These are phyloP conservation scores for Thera britannica DNA, from an alignment of 2,888 invertebrate species.

Conservation along the genomic window DNA sequence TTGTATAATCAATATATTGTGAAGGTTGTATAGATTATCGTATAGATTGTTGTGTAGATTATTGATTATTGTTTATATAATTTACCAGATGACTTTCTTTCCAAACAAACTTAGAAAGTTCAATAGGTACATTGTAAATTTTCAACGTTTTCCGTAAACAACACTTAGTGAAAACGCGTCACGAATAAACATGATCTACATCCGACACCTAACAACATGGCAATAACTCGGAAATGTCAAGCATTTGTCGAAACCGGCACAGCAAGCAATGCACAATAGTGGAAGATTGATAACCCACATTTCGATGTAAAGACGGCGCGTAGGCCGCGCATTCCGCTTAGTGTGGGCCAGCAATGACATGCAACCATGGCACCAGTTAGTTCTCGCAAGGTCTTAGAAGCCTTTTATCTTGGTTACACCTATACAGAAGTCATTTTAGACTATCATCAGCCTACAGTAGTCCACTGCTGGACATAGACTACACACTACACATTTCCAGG, in stretches of 20 bases:
- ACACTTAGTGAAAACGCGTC: slow-evolving; percentile 12
- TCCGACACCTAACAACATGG: slow-evolving; percentile 36
- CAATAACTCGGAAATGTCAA: slow-evolving; percentile 43
- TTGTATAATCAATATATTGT: no score
- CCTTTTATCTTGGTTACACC: no score
- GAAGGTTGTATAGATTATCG: no score
- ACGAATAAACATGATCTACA: slow-evolving; percentile 22
- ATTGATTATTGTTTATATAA: no score
- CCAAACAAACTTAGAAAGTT: no score
- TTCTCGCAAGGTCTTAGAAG: not conserved
- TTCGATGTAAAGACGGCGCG: slow-evolving; percentile 49
- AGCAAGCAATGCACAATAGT: slow-evolving; percentile 42
- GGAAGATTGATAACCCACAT: slow-evolving; percentile 55
- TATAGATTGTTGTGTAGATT: no score
- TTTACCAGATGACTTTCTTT: no score
- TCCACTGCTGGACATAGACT: no score
- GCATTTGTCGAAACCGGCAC: slow-evolving; percentile 41
- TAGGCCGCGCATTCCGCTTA: slow-evolving; percentile 70
- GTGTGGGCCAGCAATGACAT: slow-evolving; percentile 68
- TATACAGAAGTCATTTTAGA: no score
- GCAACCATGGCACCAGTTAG: slow-evolving; percentile 36
- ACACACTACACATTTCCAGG: no score
- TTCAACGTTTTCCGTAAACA: slow-evolving; percentile 11
- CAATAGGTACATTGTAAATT: no score
- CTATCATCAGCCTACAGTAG: no score